Conservation (phyloP, 2,113 vertebrate genomes). For the Camelus bactrianus region DNA sequence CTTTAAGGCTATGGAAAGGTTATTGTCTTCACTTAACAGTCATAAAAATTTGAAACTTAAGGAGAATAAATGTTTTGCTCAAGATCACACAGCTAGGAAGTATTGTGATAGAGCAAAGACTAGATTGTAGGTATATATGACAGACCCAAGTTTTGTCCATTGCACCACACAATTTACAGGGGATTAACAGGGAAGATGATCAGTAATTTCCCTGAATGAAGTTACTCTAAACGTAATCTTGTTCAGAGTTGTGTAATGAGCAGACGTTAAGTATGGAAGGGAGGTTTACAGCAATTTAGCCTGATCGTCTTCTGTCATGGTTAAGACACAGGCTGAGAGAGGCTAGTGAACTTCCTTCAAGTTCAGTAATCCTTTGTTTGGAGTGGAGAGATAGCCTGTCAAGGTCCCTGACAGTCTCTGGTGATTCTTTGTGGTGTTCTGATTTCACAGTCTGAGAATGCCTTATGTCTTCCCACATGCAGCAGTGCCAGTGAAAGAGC, state of each 20-base stretch:
- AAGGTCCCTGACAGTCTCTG: slow-evolving; percentile 54
- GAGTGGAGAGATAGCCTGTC: not conserved
- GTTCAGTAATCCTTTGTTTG: slow-evolving; percentile 20
- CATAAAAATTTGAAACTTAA: not conserved
- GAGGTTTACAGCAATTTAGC: not conserved
- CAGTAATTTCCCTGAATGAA: not conserved
- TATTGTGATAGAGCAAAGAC: not conserved
- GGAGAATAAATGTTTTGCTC: not conserved
- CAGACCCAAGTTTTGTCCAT: not conserved
- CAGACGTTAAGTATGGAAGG: not conserved
- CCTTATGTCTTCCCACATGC: slow-evolving; percentile 35
- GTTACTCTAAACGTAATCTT: not conserved
- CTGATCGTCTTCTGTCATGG: not conserved
- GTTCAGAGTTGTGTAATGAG: not conserved
- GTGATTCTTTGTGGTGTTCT: slow-evolving; percentile 29
- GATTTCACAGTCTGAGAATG: slow-evolving; percentile 33
- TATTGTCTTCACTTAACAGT: not conserved
- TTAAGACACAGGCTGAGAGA: not conserved
- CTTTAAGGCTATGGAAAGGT: not conserved
- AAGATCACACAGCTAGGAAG: not conserved
- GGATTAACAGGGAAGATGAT: not conserved
- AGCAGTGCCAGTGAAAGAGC: slow-evolving; percentile 37
- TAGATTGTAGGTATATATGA: not conserved
- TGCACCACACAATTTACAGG: not conserved
- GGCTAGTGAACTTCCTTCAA: not conserved